Base-by-base conservation (phyloP, 2,113 vertebrate species). In the Malurus cyaneus region DNA sequence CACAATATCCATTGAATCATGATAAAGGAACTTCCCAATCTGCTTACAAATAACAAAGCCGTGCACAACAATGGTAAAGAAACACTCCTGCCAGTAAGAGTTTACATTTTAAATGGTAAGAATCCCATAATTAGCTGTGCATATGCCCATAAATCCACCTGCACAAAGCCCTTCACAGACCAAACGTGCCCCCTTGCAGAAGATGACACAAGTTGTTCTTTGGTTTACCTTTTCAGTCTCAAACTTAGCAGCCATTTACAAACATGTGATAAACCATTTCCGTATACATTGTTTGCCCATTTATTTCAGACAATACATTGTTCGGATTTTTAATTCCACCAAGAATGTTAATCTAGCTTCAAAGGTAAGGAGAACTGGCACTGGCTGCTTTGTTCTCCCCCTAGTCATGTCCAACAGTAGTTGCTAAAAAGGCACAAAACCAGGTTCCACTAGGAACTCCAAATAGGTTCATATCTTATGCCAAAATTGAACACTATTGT, bases 281-380 rank as follows among this genome's bases (percentile, higher is more conserved):
- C 67, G 70, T 46, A 80, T 13, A 91, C 2, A 44, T 25, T 85
- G 62, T 77, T 82, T 85, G 42, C 47, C 74, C 53, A 41, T 81
- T 89, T 92, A 87, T 94, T 94, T 92, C 73, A 86, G 72, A 67
- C 41, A 91, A 71, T 8, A 66, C 31, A 41, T 31, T 71, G 47
- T 25, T 77, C 41, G 14, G 14, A 59, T 69, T 88, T 94, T 94
- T 82, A 94, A 93, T 91, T 82, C 84, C 50, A 50, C 16, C 66
- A 95, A 77, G 91, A 94, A 95, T 73, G 66, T 95, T 92, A 91
- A 96, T 93, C 91, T 93, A 82, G 26, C 81, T 89, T 96, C 89
- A 96, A 94, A 97, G 73, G 50, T 88, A 61, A 82, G 76, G 25
- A 87, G 70, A 81, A 91, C 64, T 14, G 85, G 70, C 10, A 34